phyloP scores from a whole-genome alignment of 2,888 invertebrate genomes.

The Euspilapteryx auroguttella region DNA sequence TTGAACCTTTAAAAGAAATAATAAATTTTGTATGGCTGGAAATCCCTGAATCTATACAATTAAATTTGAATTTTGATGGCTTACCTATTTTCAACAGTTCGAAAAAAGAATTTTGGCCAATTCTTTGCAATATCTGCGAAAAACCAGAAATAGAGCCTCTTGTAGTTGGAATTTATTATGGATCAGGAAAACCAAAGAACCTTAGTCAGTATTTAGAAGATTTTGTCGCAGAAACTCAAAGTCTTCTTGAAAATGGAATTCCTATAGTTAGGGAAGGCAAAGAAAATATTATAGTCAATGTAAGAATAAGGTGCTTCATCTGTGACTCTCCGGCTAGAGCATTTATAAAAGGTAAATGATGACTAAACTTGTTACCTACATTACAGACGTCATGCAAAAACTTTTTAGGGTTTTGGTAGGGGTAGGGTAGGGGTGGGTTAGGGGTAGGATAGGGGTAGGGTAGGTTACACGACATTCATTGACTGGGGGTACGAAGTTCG shows the following conservation, averaged over 20 bases:
- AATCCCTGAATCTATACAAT: conserved; percentile 1
- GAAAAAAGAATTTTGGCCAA: conserved; percentile 6
- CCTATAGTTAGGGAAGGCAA: neutral
- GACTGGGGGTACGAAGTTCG: too few species aligned
- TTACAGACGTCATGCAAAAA: too few species aligned
- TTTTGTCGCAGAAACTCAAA: conserved; percentile 1
- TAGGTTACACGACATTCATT: too few species aligned
- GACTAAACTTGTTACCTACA: too few species aligned
- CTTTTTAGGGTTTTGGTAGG: too few species aligned
- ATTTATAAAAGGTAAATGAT: conserved; percentile 4
- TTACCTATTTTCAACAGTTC: conserved; percentile 6
- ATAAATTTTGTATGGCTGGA: neutral
- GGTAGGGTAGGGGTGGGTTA: too few species aligned
- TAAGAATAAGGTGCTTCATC: conserved; percentile 4
- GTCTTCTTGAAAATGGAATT: neutral
- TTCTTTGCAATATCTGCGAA: conserved; percentile 5
- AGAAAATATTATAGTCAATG: too few species aligned
- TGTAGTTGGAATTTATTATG: conserved; percentile 5
- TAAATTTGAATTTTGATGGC: conserved; percentile 4
- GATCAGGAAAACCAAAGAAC: conserved; percentile 4
- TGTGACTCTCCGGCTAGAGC: conserved; percentile 6
- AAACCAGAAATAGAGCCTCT: neutral
- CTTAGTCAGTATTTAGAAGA: conserved; percentile 2
- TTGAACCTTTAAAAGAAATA: too few species aligned
- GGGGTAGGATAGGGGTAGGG: too few species aligned